Conservation (phyloP, 2,797 vertebrate species). For the Pogonophryne albipinna region DNA sequence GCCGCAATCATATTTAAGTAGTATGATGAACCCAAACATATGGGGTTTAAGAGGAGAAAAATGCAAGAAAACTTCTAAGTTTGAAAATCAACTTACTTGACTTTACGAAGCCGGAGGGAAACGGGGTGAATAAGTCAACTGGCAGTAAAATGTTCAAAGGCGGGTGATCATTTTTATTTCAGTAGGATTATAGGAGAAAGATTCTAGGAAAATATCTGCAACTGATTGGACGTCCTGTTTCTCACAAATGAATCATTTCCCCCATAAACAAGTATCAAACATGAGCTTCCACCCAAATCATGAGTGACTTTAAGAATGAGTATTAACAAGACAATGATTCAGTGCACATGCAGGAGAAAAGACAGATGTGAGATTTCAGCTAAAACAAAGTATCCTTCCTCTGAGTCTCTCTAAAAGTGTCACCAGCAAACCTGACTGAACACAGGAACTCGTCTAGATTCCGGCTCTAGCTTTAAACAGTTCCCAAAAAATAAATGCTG, state of each 20-base stretch:
- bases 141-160: slow-evolving; percentile 62
- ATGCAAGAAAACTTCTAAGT: slow-evolving; percentile 26
- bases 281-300: slow-evolving; percentile 30
- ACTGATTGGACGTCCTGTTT: slow-evolving; percentile 61
- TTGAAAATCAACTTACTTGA: slow-evolving; percentile 39
- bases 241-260: slow-evolving; percentile 72
- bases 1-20: slow-evolving; percentile 52
- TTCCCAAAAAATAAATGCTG: slow-evolving; percentile 24
- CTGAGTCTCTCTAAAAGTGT: slow-evolving; percentile 41
- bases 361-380: background rate
- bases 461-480: slow-evolving; percentile 60
- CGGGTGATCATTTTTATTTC: slow-evolving; percentile 57
- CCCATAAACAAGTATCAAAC: slow-evolving; percentile 65
- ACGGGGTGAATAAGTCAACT: slow-evolving; percentile 58
- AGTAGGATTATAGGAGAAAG: slow-evolving; percentile 40
- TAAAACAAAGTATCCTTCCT: background rate
- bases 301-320: slow-evolving; percentile 43
- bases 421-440: slow-evolving; percentile 13
- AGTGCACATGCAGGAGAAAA: background rate
- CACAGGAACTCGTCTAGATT: slow-evolving; percentile 52
- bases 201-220: slow-evolving; percentile 39
- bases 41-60: slow-evolving; percentile 26
- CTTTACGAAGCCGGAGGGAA: slow-evolving; percentile 35
- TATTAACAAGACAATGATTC: slow-evolving; percentile 27
- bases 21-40: slow-evolving; percentile 58